Conservation (phyloP, 2,797 vertebrate genomes). For the Bovichtus diacanthus region DNA sequence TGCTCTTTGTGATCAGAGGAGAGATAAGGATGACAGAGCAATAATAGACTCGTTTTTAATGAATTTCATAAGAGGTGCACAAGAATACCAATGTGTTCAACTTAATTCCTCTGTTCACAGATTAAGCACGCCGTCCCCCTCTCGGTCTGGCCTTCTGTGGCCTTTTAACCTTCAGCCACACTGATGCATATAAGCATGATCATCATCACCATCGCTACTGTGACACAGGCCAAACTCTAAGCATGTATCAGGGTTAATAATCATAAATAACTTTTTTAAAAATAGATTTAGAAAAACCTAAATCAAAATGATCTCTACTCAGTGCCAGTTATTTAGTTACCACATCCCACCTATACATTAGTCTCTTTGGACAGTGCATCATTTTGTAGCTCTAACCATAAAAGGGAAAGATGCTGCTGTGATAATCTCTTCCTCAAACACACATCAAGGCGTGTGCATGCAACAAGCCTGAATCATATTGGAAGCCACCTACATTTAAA, state of each 20-base stretch:
- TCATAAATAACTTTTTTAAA: background rate
- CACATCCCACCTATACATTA: background rate
- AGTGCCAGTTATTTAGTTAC: background rate
- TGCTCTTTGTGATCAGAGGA: constrained; percentile 67
- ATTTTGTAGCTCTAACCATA: background rate
- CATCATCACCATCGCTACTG: constrained; percentile 8
- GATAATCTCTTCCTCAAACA: constrained; percentile 22
- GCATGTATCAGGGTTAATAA: background rate
- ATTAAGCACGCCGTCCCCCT: constrained; percentile 61
- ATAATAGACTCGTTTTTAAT: constrained; percentile 73
- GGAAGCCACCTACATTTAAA: constrained; percentile 32
- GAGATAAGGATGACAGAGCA: constrained; percentile 71
- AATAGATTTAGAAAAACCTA: background rate
- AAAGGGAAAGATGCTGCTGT: background rate
- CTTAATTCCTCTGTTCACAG: constrained; percentile 69
- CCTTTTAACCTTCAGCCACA: constrained; percentile 62
- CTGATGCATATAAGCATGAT: constrained; percentile 12
- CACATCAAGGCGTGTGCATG: background rate
- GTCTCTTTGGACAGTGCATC: background rate
- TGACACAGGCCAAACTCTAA: background rate
- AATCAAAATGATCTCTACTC: background rate
- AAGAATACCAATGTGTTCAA: constrained; percentile 70
- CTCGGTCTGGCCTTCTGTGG: constrained; percentile 31
- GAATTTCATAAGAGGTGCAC: constrained; percentile 54
- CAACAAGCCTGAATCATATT: background rate